Conservation (phyloP, 2,888 invertebrate species). For the Drosophila monieri region DNA sequence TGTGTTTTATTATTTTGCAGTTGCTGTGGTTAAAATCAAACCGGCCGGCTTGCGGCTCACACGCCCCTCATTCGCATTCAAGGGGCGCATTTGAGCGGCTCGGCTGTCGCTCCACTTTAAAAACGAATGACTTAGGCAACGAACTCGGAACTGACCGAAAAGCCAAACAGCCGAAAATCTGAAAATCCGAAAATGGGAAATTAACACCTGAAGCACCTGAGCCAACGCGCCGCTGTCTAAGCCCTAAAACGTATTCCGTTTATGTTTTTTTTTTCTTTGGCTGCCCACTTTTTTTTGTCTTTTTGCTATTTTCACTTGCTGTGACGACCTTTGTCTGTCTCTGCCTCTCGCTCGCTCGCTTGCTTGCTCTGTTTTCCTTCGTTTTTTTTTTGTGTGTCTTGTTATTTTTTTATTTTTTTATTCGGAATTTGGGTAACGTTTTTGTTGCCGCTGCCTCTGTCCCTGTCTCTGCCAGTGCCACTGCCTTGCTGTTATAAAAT, state of each 20-base stretch:
- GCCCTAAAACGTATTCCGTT: constrained; percentile 42
- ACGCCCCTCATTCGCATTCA: constrained; percentile 74
- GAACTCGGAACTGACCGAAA: constrained; percentile 57
- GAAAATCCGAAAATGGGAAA: constrained; percentile 55
- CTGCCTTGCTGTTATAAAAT: constrained; percentile 60
- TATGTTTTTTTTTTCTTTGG: constrained; percentile 5
- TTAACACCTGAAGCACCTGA: constrained; percentile 63
- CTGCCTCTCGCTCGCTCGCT: constrained; percentile 16
- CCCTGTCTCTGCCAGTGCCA: neutral
- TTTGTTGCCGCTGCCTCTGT: constrained; percentile 25
- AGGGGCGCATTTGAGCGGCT: constrained; percentile 51
- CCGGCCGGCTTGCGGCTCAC: constrained; percentile 62
- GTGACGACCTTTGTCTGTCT: constrained; percentile 59
- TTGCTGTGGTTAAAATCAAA: constrained; percentile 19
- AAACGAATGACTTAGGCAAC: constrained; percentile 75
- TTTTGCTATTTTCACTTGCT: constrained; percentile 73
- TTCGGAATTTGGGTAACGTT: constrained; percentile 44
- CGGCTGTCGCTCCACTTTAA: constrained; percentile 65
- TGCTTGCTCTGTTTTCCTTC: constrained; percentile 22
- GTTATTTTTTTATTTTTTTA: constrained; percentile 27
- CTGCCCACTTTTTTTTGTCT: constrained; percentile 8
- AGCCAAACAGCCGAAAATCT: constrained; percentile 28
- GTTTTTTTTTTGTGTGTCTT: constrained; percentile 20
- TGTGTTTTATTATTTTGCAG: constrained; percentile 50
- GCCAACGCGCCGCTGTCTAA: constrained; percentile 13